Evolutionary conservation across 2,888 invertebrate genomes (phyloP).

Genomic region (Dilophus febrilis): DNA sequence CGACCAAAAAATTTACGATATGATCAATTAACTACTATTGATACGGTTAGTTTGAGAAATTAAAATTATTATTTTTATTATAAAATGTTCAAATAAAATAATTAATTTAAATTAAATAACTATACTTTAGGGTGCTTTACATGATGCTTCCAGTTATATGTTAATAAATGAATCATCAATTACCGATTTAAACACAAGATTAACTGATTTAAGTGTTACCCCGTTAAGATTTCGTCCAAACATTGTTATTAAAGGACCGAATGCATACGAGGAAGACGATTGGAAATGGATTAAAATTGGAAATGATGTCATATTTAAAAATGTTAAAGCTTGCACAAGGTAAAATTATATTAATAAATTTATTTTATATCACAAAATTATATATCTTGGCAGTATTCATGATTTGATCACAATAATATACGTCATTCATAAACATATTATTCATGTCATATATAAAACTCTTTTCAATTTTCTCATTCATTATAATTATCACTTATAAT

Average conservation of each 20-base stretch:
- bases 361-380: too few relatives aligned
- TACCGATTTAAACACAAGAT: slow-evolving; percentile 39
- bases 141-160: slow-evolving; percentile 46
- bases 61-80: too few relatives aligned
- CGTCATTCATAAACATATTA: too few relatives aligned
- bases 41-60: slow-evolving; percentile 9
- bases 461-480: too few relatives aligned
- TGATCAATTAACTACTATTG: slow-evolving; percentile 11
- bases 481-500: too few relatives aligned
- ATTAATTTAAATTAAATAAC: too few relatives aligned
- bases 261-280: slow-evolving; percentile 42
- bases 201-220: slow-evolving; percentile 32
- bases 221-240: slow-evolving; percentile 46
- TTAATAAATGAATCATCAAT: slow-evolving; percentile 46
- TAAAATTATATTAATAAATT: background rate
- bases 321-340: slow-evolving; percentile 42
- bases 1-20: slow-evolving; percentile 21
- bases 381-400: too few relatives aligned
- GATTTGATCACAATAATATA: too few relatives aligned
- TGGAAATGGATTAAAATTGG: slow-evolving; percentile 54
- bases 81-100: too few relatives aligned
- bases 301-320: slow-evolving; percentile 38
- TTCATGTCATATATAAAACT: too few relatives aligned
- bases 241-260: slow-evolving; percentile 41
- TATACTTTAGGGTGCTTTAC: slow-evolving; percentile 35